phyloP scores from a whole-genome alignment of 2,888 invertebrate species.

The Gari tellinella region DNA sequence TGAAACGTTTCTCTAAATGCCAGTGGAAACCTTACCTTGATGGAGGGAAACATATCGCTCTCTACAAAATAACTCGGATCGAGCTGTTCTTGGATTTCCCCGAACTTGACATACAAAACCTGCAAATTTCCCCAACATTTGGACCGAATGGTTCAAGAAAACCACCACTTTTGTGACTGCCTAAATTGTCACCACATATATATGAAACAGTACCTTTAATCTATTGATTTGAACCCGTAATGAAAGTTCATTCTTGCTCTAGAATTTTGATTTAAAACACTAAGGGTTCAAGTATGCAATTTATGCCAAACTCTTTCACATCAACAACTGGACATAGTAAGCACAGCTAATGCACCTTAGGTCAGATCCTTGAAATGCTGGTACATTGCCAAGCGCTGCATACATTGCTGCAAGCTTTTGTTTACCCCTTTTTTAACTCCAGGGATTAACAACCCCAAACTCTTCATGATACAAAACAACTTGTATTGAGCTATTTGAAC shows the following conservation, averaged over 20 bases:
- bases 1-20: too few species aligned
- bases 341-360: constrained; percentile 2
- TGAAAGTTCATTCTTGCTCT: neutral
- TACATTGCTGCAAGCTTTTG: constrained; percentile 5
- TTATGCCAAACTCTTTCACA: constrained; percentile 8
- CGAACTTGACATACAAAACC: constrained; percentile 5
- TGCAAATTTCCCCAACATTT: constrained; percentile 3
- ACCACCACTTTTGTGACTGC: constrained; percentile 19
- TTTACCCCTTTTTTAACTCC: neutral
- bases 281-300: constrained; percentile 5
- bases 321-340: constrained; percentile 8
- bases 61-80: constrained; percentile 3
- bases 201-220: constrained; percentile 11
- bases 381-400: constrained; percentile 1
- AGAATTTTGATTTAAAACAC: constrained; percentile 7
- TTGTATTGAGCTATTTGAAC: neutral
- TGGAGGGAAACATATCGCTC: too few species aligned
- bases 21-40: too few species aligned
- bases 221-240: neutral
- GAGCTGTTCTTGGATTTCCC: constrained; percentile 3
- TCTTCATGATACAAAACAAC: constrained; percentile 1
- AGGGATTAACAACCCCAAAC: constrained; percentile 2
- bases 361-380: constrained; percentile 6
- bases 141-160: constrained; percentile 6
- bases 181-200: constrained; percentile 12